Conservation (phyloP, 2,113 vertebrate species). For the Geococcyx californianus region DNA sequence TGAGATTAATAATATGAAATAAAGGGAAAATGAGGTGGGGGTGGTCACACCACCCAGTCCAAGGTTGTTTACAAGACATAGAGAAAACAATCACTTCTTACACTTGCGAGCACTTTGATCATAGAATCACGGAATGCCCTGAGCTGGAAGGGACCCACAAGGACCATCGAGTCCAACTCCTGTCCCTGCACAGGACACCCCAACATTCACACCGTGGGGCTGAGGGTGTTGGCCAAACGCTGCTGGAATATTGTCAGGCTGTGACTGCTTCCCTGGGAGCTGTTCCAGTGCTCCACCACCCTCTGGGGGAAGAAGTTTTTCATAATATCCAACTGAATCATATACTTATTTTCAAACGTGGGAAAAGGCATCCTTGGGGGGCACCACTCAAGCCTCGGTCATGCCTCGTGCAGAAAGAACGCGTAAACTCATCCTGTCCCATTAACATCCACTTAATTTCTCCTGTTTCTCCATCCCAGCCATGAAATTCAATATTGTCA, state of each 20-base stretch:
- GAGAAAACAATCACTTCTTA: background rate
- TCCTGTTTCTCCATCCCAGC: background rate
- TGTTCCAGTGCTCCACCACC: no score
- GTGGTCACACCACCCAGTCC: accelerated
- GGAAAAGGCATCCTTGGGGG: accelerated
- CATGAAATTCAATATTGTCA: conserved; percentile 20
- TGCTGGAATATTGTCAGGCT: no score
- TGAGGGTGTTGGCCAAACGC: no score
- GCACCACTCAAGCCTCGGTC: accelerated
- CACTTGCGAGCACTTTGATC: no score
- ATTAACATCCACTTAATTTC: conserved; percentile 6
- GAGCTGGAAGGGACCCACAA: no score
- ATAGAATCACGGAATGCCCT: no score
- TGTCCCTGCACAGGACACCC: no score
- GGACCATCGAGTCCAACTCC: no score
- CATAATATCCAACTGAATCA: background rate
- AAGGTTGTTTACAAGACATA: background rate
- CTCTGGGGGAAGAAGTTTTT: no score
- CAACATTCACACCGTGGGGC: no score
- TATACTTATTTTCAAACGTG: accelerated
- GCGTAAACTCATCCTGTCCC: background rate
- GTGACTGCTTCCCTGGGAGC: no score
- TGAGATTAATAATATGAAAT: background rate
- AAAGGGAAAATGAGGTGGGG: background rate
- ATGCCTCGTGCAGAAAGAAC: accelerated